Percentiles rank a stretch among this genome's conserved stretches.
Evolutionary conservation across 2,888 invertebrate species (phyloP).

Genomic region (Ceraclea dissimilis): DNA sequence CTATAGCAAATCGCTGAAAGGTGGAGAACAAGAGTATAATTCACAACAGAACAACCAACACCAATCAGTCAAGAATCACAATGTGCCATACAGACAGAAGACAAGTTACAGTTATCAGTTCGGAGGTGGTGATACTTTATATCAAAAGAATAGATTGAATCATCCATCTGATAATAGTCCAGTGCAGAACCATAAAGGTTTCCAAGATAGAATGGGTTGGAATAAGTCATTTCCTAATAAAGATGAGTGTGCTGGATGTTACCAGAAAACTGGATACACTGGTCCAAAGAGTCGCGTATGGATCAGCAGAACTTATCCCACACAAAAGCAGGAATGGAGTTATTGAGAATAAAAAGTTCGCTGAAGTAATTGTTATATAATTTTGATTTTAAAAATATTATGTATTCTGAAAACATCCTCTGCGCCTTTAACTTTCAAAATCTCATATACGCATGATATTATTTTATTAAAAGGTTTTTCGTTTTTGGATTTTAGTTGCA

Average conservation of each 20-base stretch:
- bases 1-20: constrained; percentile 6
- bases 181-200: too few relatives aligned
- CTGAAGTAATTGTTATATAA: too few relatives aligned
- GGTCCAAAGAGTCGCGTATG: not conserved
- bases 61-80: not conserved
- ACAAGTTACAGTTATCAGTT: not conserved
- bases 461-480: too few relatives aligned
- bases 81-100: not conserved
- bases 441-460: too few relatives aligned
- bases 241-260: not conserved
- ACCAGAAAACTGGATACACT: not conserved
- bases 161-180: too few relatives aligned
- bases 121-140: not conserved
- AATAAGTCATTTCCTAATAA: not conserved
- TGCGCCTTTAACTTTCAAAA: too few relatives aligned
- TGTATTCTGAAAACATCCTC: too few relatives aligned
- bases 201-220: too few relatives aligned
- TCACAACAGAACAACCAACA: not conserved
- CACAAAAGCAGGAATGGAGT: not conserved
- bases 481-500: too few relatives aligned
- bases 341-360: too few relatives aligned
- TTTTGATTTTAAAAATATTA: too few relatives aligned
- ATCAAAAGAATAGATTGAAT: not conserved
- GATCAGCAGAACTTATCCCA: not conserved
- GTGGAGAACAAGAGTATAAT: not conserved